Conservation (phyloP, 2,797 vertebrate species). For the Rhynchonycteris naso region DNA sequence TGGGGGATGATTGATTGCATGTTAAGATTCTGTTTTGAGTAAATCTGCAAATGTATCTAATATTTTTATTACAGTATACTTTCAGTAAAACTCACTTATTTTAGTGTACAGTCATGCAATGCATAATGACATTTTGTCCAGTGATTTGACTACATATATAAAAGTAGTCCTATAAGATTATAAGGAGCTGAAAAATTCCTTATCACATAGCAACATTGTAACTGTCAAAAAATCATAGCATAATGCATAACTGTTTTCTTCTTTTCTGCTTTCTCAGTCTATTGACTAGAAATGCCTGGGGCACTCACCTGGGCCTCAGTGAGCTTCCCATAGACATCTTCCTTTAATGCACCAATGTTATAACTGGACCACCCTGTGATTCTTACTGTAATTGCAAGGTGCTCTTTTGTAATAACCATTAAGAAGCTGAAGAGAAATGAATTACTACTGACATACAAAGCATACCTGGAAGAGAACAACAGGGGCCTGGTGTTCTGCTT, state of each 20-base stretch:
- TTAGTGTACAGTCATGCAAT: neutral
- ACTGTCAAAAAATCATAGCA: neutral
- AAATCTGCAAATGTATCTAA: neutral
- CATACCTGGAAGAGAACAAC: neutral
- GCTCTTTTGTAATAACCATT: neutral
- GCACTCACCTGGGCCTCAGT: neutral
- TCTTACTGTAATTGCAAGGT: neutral
- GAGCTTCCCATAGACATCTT: neutral
- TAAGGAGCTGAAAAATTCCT: too few species aligned
- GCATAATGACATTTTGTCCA: neutral
- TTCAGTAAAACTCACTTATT: neutral
- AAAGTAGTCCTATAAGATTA: too few species aligned
- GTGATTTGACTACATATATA: too few species aligned
- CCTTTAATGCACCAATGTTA: neutral
- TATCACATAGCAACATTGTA: neutral
- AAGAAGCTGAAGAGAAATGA: neutral
- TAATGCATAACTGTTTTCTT: neutral
- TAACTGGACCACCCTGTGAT: neutral
- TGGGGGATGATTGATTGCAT: too few species aligned
- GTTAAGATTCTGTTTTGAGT: neutral
- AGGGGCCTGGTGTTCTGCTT: neutral
- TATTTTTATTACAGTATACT: neutral
- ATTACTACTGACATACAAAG: neutral
- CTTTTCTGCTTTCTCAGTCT: neutral
- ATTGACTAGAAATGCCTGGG: neutral